Conservation (phyloP, 2,797 vertebrate genomes). For the Podarcis lilfordi region DNA sequence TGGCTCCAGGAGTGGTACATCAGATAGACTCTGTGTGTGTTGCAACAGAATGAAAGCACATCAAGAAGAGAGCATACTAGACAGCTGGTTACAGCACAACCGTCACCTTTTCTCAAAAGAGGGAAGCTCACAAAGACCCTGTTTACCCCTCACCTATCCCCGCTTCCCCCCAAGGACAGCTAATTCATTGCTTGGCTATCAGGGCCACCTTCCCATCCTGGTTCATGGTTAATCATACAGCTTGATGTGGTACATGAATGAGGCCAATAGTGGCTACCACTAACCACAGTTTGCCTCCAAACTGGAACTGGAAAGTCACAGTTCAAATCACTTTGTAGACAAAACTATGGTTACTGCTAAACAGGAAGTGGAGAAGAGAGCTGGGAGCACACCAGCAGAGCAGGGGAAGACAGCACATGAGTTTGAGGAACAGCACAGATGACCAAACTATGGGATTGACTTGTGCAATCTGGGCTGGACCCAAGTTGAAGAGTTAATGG, state of each 20-base stretch:
- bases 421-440: too few relatives aligned
- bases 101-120: neutral
- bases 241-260: neutral
- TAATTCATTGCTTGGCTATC: neutral
- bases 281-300: neutral
- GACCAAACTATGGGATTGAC: too few relatives aligned
- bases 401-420: too few relatives aligned
- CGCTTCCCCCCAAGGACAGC: neutral
- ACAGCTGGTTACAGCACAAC: neutral
- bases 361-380: neutral
- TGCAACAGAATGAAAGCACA: constrained; percentile 42
- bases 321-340: too few relatives aligned
- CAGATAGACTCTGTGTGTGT: constrained; percentile 90
- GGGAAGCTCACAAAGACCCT: neutral
- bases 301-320: neutral
- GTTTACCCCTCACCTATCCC: neutral
- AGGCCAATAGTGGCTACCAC: neutral
- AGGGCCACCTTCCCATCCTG: neutral
- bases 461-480: too few relatives aligned
- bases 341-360: too few relatives aligned
- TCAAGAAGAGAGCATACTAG: neutral
- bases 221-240: neutral
- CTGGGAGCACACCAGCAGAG: too few relatives aligned
- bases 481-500: too few relatives aligned
- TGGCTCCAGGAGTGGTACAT: constrained; percentile 98